A percentile compares a stretch with the other conserved stretches of the same genome.
Evolutionary conservation across 1,140 invertebrate species (phyloP).

Genomic region (Spodoptera litura): DNA sequence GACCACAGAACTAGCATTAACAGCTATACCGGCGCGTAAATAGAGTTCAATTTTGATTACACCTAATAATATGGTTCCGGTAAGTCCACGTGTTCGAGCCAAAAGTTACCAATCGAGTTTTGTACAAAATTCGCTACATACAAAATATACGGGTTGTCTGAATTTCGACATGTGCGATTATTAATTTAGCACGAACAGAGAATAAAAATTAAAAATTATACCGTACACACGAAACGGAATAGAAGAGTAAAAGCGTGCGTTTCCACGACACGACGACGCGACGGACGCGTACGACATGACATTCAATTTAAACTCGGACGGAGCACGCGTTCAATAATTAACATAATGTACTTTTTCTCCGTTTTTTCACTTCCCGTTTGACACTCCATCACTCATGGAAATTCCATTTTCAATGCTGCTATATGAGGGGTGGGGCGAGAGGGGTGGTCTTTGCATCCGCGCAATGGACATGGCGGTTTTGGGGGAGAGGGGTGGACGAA

Average conservation of each 20-base stretch:
- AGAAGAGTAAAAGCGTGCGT: slow-evolving; percentile 56
- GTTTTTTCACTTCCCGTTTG: slow-evolving; percentile 85
- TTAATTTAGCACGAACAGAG: slow-evolving; percentile 53
- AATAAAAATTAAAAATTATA: slow-evolving; percentile 52
- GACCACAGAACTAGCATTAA: slow-evolving; percentile 15
- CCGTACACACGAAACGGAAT: slow-evolving; percentile 47
- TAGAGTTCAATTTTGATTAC: slow-evolving; percentile 34
- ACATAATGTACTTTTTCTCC: slow-evolving; percentile 85
- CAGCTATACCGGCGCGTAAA: background rate
- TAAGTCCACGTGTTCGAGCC: slow-evolving; percentile 30
- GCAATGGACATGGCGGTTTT: slow-evolving; percentile 84
- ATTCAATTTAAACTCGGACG: slow-evolving; percentile 82
- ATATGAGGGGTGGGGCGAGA: slow-evolving; percentile 74
- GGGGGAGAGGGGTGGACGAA: slow-evolving; percentile 79
- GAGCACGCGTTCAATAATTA: slow-evolving; percentile 82
- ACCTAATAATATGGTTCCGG: slow-evolving; percentile 30
- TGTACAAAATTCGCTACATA: slow-evolving; percentile 41
- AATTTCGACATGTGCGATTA: slow-evolving; percentile 46
- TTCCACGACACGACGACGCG: slow-evolving; percentile 51
- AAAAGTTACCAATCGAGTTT: slow-evolving; percentile 39
- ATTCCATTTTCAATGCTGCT: slow-evolving; percentile 85
- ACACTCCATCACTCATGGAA: slow-evolving; percentile 86
- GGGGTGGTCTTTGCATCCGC: slow-evolving; percentile 84
- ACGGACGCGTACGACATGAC: slow-evolving; percentile 69
- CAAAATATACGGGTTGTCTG: slow-evolving; percentile 30